phyloP scores from a whole-genome alignment of 2,888 invertebrate species.

The Copidosoma aretas region DNA sequence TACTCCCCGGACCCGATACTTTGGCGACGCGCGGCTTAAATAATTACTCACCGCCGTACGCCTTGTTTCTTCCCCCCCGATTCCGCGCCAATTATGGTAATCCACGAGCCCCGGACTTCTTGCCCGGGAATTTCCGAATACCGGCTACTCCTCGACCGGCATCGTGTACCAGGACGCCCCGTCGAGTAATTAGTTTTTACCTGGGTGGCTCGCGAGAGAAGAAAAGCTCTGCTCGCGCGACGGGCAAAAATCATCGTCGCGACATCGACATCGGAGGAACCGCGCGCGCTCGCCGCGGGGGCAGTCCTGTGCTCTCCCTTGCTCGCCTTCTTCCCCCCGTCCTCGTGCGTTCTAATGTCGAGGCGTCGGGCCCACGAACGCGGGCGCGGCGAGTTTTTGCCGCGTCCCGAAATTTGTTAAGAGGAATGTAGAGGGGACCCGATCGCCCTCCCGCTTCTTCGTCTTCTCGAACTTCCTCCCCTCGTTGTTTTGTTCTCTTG shows the following conservation, averaged over 20 bases:
- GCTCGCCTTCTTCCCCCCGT: neutral
- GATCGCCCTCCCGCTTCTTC: conserved; percentile 3
- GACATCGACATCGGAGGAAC: too few species aligned
- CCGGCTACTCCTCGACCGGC: conserved; percentile 9
- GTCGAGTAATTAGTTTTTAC: conserved; percentile 39
- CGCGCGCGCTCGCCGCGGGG: too few species aligned
- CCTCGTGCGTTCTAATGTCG: conserved; percentile 24
- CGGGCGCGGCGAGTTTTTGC: conserved; percentile 48
- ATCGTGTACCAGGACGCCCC: conserved; percentile 19
- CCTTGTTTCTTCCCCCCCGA: conserved; percentile 4
- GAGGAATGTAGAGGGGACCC: conserved; percentile 49
- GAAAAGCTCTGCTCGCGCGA: too few species aligned
- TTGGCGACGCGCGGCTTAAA: neutral
- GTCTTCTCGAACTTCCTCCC: neutral
- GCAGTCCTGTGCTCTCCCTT: too few species aligned
- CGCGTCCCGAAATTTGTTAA: conserved; percentile 50
- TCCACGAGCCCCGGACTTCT: conserved; percentile 15
- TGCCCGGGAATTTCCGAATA: conserved; percentile 26
- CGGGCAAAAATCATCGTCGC: too few species aligned
- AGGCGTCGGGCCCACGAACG: conserved; percentile 47
- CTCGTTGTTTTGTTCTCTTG: neutral
- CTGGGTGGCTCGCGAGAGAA: neutral
- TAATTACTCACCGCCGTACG: neutral
- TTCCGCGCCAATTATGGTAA: conserved; percentile 24
- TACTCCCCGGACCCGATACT: neutral